Percentiles rank a stretch among this genome's conserved stretches.
phyloP scores from a whole-genome alignment of 2,113 vertebrate species.

The Ranitomeya imitator region DNA sequence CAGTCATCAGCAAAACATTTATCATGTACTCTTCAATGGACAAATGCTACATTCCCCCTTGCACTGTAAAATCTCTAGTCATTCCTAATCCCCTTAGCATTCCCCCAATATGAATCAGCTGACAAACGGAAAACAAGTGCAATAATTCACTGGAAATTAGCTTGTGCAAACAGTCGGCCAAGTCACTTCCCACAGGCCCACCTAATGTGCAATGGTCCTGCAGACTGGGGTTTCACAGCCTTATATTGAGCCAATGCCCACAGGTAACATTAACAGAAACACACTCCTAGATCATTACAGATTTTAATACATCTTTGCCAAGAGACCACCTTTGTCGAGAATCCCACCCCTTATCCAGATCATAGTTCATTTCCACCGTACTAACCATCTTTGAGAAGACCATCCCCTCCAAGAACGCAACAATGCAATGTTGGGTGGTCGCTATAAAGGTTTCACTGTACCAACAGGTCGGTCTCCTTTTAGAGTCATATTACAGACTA shows the following conservation, averaged over 20 bases:
- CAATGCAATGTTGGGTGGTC: no score
- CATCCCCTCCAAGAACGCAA: no score
- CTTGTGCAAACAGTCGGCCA: neutral
- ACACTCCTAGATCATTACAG: slow-evolving; percentile 13
- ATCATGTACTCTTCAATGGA: slow-evolving; percentile 83
- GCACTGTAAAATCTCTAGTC: slow-evolving; percentile 77
- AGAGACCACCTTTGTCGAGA: no score
- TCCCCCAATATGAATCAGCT: slow-evolving; percentile 65
- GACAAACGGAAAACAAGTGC: slow-evolving; percentile 64
- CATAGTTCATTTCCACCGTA: neutral
- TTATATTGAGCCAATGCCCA: slow-evolving; percentile 62
- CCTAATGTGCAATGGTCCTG: no score
- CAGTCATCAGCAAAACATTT: slow-evolving; percentile 89
- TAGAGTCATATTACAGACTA: no score
- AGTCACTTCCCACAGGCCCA: slow-evolving; percentile 10
- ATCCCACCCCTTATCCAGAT: slow-evolving; percentile 52
- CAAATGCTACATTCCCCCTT: slow-evolving; percentile 86
- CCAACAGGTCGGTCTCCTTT: no score
- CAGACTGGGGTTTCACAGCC: slow-evolving; percentile 58
- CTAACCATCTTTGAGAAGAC: no score
- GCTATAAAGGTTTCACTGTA: no score
- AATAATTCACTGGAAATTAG: slow-evolving; percentile 41
- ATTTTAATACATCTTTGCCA: no score
- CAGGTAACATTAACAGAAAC: slow-evolving; percentile 27
- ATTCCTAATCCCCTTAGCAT: slow-evolving; percentile 66